Percentiles rank a stretch among this genome's conserved stretches.
Evolutionary conservation across 1,140 invertebrate genomes (phyloP).

Genomic region (Arion vulgaris): DNA sequence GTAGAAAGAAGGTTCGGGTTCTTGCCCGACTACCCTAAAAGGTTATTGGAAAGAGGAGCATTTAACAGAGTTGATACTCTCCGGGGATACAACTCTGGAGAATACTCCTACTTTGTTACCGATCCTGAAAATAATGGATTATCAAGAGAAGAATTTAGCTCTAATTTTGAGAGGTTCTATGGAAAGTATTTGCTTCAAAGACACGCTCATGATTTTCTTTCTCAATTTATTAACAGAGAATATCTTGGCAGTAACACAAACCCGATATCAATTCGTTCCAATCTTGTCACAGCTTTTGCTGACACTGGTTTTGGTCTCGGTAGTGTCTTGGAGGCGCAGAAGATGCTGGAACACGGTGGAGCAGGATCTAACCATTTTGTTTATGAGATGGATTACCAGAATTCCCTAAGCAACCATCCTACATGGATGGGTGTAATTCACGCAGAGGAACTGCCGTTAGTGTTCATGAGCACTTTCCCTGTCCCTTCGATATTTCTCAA

Average conservation of each 20-base stretch:
- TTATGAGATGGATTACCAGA: slow-evolving; percentile 3
- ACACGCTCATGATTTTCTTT: not conserved
- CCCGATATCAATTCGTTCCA: not conserved
- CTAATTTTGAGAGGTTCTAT: not conserved
- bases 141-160: not conserved
- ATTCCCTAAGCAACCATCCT: not conserved
- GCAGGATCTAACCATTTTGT: not conserved
- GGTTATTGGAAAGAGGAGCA: not conserved
- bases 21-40: slow-evolving; percentile 21
- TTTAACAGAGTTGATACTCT: slow-evolving; percentile 21
- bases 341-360: not conserved
- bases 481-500: not conserved
- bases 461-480: not conserved
- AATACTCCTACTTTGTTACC: slow-evolving; percentile 3
- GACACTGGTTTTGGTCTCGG: not conserved
- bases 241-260: not conserved
- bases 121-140: slow-evolving; percentile 1
- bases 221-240: not conserved
- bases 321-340: slow-evolving; percentile 1
- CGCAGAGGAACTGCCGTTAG: not conserved
- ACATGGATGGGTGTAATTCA: not conserved
- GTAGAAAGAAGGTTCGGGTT: slow-evolving; percentile 27
- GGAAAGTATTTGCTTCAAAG: not conserved
- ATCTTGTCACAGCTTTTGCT: slow-evolving; percentile 2
- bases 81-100: slow-evolving; percentile 11